phyloP scores from a whole-genome alignment of 2,888 invertebrate species.

The Synanthedon formicaeformis region DNA sequence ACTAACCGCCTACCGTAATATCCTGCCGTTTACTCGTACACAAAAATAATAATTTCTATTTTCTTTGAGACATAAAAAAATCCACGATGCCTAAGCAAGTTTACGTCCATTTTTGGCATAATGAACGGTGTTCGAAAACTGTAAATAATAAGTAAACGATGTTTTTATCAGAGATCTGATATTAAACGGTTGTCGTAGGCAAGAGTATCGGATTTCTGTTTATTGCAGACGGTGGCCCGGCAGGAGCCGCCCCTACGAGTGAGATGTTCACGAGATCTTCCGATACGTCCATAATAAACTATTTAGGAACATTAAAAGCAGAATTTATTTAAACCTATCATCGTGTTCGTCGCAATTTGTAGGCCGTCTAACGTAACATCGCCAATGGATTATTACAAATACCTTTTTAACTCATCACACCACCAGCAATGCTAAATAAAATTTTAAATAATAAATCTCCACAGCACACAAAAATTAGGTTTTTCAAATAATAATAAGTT shows the following conservation, averaged over 20 bases:
- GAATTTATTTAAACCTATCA: background rate
- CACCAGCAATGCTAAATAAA: no score
- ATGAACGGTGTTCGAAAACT: conserved; percentile 21
- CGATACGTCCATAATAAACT: conserved; percentile 16
- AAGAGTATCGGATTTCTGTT: conserved; percentile 63
- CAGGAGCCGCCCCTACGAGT: conserved; percentile 38
- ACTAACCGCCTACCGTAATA: no score
- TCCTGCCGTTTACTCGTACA: no score
- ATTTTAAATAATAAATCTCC: no score
- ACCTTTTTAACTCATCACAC: no score
- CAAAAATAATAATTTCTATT: no score
- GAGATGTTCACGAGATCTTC: conserved; percentile 46
- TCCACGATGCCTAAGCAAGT: no score
- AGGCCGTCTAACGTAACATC: background rate
- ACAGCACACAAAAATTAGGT: no score
- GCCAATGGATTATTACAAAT: background rate
- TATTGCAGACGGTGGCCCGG: conserved; percentile 48
- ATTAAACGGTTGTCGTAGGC: conserved; percentile 45
- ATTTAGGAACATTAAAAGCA: background rate
- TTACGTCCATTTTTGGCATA: conserved; percentile 33
- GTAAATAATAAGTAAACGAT: conserved; percentile 58
- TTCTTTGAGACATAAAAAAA: no score
- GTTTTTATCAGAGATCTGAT: conserved; percentile 50
- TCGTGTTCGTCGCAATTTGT: background rate
- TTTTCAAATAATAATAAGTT: no score